phyloP scores from a whole-genome alignment of 2,888 invertebrate species.

The Cryptocheilus praepositus region DNA sequence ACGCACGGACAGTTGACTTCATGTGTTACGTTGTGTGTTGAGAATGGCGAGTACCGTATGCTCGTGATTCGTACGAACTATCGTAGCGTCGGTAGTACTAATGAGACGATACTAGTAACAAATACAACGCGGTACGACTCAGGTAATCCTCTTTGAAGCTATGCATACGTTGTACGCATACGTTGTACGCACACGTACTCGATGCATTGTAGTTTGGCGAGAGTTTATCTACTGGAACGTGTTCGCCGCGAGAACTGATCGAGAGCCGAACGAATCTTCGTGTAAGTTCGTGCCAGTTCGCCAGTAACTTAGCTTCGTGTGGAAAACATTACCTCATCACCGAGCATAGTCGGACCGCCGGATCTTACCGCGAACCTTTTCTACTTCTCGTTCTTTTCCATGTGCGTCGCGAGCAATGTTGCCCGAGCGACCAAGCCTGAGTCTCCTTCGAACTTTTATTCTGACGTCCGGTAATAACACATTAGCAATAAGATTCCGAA shows the following conservation, averaged over 20 bases:
- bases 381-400: constrained; percentile 25
- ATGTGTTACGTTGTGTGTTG: too few species aligned
- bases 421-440: too few species aligned
- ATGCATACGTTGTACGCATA: too few species aligned
- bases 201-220: too few species aligned
- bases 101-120: constrained; percentile 57
- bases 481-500: too few species aligned
- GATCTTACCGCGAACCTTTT: constrained; percentile 59
- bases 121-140: too few species aligned
- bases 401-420: constrained; percentile 5
- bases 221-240: constrained; percentile 44
- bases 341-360: constrained; percentile 48
- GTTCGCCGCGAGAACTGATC: constrained; percentile 29
- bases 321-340: constrained; percentile 58
- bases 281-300: constrained; percentile 35
- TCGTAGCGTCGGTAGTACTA: constrained; percentile 46
- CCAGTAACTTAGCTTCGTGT: constrained; percentile 50
- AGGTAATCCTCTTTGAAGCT: too few species aligned
- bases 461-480: too few species aligned
- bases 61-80: too few species aligned
- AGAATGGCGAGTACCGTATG: constrained; percentile 72
- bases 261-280: constrained; percentile 19
- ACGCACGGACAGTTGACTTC: constrained; percentile 74
- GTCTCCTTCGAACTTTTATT: too few species aligned
- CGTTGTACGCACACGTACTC: too few species aligned